These are phyloP conservation scores for Phthorimaea operculella DNA, from an alignment of 1,140 invertebrate genomes.

Conservation along the genomic window DNA sequence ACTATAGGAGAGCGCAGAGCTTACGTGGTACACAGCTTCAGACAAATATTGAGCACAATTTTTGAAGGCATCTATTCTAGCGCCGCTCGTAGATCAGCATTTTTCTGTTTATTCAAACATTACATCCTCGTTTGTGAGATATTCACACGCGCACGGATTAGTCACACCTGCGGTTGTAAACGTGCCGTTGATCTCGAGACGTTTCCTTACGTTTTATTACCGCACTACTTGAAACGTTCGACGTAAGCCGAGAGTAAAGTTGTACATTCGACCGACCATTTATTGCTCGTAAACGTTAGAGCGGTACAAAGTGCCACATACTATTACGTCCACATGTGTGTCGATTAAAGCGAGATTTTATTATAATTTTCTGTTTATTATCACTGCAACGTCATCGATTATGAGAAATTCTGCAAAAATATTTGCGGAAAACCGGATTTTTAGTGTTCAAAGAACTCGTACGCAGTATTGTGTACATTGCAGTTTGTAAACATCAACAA, in stretches of 20 bases:
- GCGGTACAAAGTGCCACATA: too few relatives aligned
- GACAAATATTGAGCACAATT: too few relatives aligned
- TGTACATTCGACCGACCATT: constrained; percentile 16
- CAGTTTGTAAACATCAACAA: constrained; percentile 13
- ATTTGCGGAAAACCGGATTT: background rate
- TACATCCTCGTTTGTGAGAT: background rate
- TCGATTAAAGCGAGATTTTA: too few relatives aligned
- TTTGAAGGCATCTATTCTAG: too few relatives aligned
- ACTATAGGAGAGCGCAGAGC: too few relatives aligned
- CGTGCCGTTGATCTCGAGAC: constrained; percentile 20
- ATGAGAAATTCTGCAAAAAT: background rate
- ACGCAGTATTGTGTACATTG: background rate
- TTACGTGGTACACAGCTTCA: too few relatives aligned
- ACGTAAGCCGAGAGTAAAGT: constrained; percentile 10
- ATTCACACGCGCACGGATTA: constrained; percentile 23
- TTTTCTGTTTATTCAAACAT: too few relatives aligned
- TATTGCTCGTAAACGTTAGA: constrained; percentile 16
- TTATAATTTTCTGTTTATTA: too few relatives aligned
- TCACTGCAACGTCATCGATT: too few relatives aligned
- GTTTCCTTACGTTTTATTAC: constrained; percentile 22
- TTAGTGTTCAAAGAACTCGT: background rate
- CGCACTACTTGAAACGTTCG: constrained; percentile 23
- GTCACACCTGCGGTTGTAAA: constrained; percentile 34
- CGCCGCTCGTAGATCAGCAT: too few relatives aligned
- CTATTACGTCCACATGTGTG: too few relatives aligned